Base-by-base conservation (phyloP, 2,888 invertebrate species). In the Drosophila macrospina region DNA sequence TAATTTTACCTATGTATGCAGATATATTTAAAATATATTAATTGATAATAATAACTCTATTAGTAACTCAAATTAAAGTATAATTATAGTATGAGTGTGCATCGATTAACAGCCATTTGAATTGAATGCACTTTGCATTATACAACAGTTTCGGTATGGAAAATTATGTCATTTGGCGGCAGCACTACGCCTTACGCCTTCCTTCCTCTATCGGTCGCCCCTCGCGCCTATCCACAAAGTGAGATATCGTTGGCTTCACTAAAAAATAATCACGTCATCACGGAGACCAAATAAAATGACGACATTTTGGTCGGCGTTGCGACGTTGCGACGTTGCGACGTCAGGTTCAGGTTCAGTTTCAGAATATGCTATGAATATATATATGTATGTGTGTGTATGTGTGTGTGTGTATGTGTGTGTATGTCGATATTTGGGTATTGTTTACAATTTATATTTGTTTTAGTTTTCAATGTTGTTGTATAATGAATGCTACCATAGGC, bases 301-400 rank as follows among this genome's bases (percentile, higher is more conserved):
- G 76, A 69, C 76, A 76, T 76, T 76, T 79, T 79, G 69, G 65
- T 52, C 79, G 63, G 60, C 56, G n/a, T n/a, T n/a, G n/a, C n/a
- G n/a, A n/a, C n/a, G n/a, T n/a, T n/a, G n/a, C n/a, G n/a, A n/a
- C n/a, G n/a, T n/a, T n/a, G n/a, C n/a, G 41, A 62, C 51, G 67
- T 71, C 45, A 60, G 59, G 55, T 65, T 74, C 37, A 59, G 47
- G 56, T 59, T 39, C 15, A 36, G 32, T 47, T 28, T 37, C 28
- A 41, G 8, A 42, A 56, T 57, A 65, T 60, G 61, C 68, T 55
- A 41, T 13, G 50, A 37, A 41, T 30, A 54, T 50, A 7, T 54
- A 42, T 34, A 36, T 32, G 3, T 20, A 20, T 50, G 50, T 42
- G 48, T 57, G 8, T 45, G n/a, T 36, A 0, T 42, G 8, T 51